These are phyloP conservation scores for Cryptops parisi DNA, from an alignment of 2,888 invertebrate species.

Conservation along the genomic window DNA sequence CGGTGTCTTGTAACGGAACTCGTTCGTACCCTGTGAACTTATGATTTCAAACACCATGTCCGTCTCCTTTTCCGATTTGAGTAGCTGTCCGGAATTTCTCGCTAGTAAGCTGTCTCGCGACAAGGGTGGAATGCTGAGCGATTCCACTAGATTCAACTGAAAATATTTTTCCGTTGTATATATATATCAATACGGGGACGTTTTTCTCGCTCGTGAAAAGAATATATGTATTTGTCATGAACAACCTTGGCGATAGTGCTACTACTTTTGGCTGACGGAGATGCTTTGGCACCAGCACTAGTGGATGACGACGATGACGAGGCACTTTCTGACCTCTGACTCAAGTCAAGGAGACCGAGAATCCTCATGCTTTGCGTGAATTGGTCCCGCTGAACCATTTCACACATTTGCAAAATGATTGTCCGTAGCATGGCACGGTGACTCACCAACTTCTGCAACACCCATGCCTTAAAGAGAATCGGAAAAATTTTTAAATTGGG, in stretches of 20 bases:
- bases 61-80: slow-evolving; percentile 40
- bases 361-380: slow-evolving; percentile 44
- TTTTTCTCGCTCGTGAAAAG: slow-evolving; percentile 1
- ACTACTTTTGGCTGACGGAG: background rate
- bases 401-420: slow-evolving; percentile 37
- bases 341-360: slow-evolving; percentile 39
- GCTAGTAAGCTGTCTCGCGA: slow-evolving; percentile 43
- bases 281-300: background rate
- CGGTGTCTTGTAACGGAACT: no score
- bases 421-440: slow-evolving; percentile 26
- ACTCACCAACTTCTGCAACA: slow-evolving; percentile 27
- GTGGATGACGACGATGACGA: background rate
- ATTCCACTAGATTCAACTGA: slow-evolving; percentile 44
- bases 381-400: slow-evolving; percentile 45
- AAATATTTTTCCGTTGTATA: no score
- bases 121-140: slow-evolving; percentile 45
- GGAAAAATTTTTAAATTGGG: slow-evolving; percentile 1
- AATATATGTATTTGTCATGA: slow-evolving; percentile 7
- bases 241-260: background rate
- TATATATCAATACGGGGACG: slow-evolving; percentile 7
- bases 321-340: slow-evolving; percentile 15
- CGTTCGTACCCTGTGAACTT: slow-evolving; percentile 26
- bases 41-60: slow-evolving; percentile 51
- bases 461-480: slow-evolving; percentile 29
- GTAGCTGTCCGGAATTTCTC: slow-evolving; percentile 41